Evolutionary conservation across 2,888 invertebrate genomes (phyloP), one percentile per base, ranked within the genome.

Genomic region (Cantharis rustica): DNA sequence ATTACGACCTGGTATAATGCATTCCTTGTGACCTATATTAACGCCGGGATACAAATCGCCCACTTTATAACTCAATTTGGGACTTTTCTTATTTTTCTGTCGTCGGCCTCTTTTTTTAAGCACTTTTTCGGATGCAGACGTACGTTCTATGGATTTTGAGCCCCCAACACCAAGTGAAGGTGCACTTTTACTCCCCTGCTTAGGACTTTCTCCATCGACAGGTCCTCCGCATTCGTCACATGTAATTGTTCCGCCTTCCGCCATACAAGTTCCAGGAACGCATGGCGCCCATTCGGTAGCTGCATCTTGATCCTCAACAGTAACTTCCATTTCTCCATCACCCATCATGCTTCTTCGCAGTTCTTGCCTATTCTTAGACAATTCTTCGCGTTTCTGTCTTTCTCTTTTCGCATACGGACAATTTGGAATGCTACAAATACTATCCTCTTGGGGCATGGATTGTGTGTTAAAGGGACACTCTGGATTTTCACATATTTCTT

Each of bases 1-100:
- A 9, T 90, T 88, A 26, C 88, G 87, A 0, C 89, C 89, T 0
- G 89, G 89, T 23, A 87, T 84, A 1, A 90, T 85, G 82, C 93
- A 93, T 77, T 88, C 84, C 74, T 89, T 90, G 81, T 93, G 93
- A 0, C 92, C 91, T 66, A 90, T 86, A 13, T 89, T 87, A 0
- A 89, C 87, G 0, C 91, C 90, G 78, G 92, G 91, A 86, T 92
- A 89, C 1, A 83, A 69, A 79, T 90, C 90, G 0, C 91, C 91
- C 79, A 90, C 89, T 2, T 85, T 87, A 81, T 90, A 91, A 75
- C 89, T 90, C 76, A 89, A 91, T 81, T 90, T 90, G 0, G n/a
- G n/a, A 47, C 88, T 88, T 9, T 87, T 81, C 64, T 71, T 80
- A 16, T 77, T 80, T 79, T 86, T 88, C 16, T 68, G 11, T 23